These are phyloP conservation scores for Taphrorychus bicolor DNA, from an alignment of 2,888 invertebrate genomes.

Conservation along the genomic window DNA sequence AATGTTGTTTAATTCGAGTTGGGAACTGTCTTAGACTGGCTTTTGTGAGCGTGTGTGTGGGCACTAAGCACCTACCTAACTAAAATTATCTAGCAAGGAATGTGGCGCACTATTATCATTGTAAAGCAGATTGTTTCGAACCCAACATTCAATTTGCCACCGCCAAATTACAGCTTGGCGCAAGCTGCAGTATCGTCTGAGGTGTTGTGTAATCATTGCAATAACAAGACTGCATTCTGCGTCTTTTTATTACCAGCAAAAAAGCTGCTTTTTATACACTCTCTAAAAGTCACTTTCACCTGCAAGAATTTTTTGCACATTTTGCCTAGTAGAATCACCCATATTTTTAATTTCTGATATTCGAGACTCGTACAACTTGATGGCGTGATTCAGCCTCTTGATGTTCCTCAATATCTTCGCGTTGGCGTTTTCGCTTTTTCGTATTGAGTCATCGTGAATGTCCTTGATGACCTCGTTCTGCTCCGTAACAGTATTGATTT, in stretches of 20 bases:
- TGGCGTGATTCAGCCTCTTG: constrained; percentile 51
- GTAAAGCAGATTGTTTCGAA: not conserved
- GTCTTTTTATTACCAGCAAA: too few species aligned
- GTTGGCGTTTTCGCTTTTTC: constrained; percentile 55
- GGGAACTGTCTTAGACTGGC: constrained; percentile 1
- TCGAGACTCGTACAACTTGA: constrained; percentile 51
- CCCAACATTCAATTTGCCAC: not conserved
- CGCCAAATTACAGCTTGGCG: not conserved
- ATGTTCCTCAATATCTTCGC: constrained; percentile 56
- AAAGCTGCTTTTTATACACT: too few species aligned
- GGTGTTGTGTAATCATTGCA: not conserved
- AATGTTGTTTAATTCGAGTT: constrained; percentile 24
- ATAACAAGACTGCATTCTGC: not conserved
- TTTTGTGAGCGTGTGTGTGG: constrained; percentile 6
- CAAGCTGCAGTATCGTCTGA: not conserved
- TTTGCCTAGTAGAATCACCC: constrained; percentile 23
- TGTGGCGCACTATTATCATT: not conserved
- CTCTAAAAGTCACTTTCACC: not conserved
- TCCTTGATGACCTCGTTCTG: constrained; percentile 54
- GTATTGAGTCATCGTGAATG: constrained; percentile 54
- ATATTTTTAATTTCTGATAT: constrained; percentile 47
- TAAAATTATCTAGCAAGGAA: constrained; percentile 17
- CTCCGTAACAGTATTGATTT: constrained; percentile 55
- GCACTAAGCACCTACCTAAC: constrained; percentile 10
- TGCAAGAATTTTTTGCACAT: constrained; percentile 5